Conservation (phyloP, 2,113 vertebrate species). For the Nycticebus coucang region DNA sequence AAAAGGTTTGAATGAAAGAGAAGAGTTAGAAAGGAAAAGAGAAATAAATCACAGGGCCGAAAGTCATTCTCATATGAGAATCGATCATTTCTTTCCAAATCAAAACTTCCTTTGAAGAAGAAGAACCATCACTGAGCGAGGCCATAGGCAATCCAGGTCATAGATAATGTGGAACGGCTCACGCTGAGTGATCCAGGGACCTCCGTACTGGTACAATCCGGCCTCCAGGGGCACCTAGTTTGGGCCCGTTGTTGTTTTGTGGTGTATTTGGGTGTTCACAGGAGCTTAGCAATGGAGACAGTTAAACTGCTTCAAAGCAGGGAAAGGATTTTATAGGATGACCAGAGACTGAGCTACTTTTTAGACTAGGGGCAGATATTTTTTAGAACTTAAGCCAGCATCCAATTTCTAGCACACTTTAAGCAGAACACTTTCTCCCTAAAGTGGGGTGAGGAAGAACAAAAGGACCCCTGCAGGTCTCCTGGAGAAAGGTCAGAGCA, state of each 20-base stretch:
- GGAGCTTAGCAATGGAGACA: not conserved
- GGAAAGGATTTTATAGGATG: not conserved
- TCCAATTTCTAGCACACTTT: not conserved
- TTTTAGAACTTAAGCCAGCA: not conserved
- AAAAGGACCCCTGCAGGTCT: too few relatives aligned
- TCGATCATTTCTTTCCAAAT: not conserved
- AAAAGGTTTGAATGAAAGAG: not conserved
- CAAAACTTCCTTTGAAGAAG: not conserved
- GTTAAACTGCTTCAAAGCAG: not conserved
- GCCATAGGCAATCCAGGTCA: not conserved
- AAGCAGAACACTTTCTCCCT: too few relatives aligned
- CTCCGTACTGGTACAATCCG: not conserved
- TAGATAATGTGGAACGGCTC: too few relatives aligned
- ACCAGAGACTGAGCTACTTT: not conserved
- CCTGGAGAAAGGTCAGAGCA: not conserved
- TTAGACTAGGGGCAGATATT: not conserved
- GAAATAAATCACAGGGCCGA: not conserved
- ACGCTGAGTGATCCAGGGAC: not conserved
- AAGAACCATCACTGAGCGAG: not conserved
- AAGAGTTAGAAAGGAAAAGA: not conserved
- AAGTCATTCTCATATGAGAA: not conserved
- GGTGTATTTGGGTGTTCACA: not conserved
- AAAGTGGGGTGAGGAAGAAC: not conserved
- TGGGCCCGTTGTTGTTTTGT: not conserved
- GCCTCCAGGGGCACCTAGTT: not conserved